A percentile compares a stretch with the other conserved stretches of the same genome.
Conservation (phyloP, 1,140 invertebrate genomes). For the Philopotamus ludificatus region DNA sequence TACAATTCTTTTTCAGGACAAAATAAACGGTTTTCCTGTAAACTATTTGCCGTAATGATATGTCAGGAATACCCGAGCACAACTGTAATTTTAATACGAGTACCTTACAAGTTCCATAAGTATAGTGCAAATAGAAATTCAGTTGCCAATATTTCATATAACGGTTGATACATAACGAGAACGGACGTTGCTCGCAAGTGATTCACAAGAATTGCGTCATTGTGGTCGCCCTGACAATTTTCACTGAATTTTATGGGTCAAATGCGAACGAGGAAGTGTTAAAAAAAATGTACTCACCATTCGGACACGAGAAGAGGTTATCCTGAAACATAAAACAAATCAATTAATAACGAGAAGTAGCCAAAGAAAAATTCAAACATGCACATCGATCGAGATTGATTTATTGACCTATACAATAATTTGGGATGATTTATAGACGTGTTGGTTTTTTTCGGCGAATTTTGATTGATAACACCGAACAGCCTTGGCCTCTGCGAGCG, state of each 20-base stretch:
- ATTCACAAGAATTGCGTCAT: constrained; percentile 19
- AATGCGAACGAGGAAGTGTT: neutral
- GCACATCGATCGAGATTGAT: no score
- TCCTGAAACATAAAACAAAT: constrained; percentile 58
- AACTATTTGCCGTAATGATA: no score
- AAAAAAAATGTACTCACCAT: constrained; percentile 57
- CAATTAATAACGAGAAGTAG: no score
- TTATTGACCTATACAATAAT: no score
- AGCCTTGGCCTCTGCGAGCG: no score
- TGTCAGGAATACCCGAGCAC: no score
- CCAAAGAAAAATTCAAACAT: no score
- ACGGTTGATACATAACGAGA: constrained; percentile 17
- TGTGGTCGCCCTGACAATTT: neutral
- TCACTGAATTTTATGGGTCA: neutral
- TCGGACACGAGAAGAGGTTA: constrained; percentile 66
- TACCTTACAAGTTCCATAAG: neutral
- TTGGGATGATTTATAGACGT: no score
- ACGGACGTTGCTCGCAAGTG: constrained; percentile 32
- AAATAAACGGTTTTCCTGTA: no score
- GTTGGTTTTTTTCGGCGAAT: no score
- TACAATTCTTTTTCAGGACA: no score
- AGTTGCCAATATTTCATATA: constrained; percentile 16
- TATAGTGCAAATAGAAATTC: constrained; percentile 9
- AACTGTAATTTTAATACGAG: neutral
- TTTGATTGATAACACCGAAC: no score